Evolutionary conservation across 2,113 vertebrate species (phyloP), one percentile per base, ranked within the genome.

Genomic region (Lucifuga dentata): DNA sequence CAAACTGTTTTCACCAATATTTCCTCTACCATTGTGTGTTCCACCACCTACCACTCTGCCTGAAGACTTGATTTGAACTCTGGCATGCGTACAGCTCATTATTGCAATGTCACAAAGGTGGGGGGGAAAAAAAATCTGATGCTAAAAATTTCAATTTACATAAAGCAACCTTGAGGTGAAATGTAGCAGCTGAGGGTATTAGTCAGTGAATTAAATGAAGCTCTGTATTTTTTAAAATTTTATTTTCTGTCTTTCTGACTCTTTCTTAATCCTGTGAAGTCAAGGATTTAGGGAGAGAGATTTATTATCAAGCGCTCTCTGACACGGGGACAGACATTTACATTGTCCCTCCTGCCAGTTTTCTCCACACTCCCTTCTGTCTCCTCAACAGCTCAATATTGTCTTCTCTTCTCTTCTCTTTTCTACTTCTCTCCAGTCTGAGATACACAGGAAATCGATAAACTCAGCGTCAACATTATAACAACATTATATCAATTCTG

Each of bases 91-190:
- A 59, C 71, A 61, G 73, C 75, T 85, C 73, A 81, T 86, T 80
- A 80, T 33, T 50, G 71, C 59, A 62, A 45, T 69, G 72, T 69
- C 83, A 73, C 55, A 20, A 51, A 73, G 73, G 73, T 61, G 63
- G 49, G 56, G 3, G 45, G 57, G 35, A 41, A 63, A 79, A 39
- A 41, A 63, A 79, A 69, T 78, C 57, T 53, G 71, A 81, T 80
- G 70, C 83, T 44, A 77, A 17, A 40, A 78, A 75, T 71, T 86
- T 41, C n/a, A 77, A 87, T 84, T 86, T 81, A 81, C 73, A 84
- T 76, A 64, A 68, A 58, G 63, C 20, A 70, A 72, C 81, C 74
- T 76, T 3, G 45, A 55, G 67, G 81, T 65, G 59, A 83, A 81
- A 76, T 38, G 11, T 43, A 65, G 59, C 63, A 68, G 69, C 57